These are phyloP conservation scores for Ceratitis capitata DNA, from an alignment of 1,140 invertebrate genomes.

Conservation along the genomic window DNA sequence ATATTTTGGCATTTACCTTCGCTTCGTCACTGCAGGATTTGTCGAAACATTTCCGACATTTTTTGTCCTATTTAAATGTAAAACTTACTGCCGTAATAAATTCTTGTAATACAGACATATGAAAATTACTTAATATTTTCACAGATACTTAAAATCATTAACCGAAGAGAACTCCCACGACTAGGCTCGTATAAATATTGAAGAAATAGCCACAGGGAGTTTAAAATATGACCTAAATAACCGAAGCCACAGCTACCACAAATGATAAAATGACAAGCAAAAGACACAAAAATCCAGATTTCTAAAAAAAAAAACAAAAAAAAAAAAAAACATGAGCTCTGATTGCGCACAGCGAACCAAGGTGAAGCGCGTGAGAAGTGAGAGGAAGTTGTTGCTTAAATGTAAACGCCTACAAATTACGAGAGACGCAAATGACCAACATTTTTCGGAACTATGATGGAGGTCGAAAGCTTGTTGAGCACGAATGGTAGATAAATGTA, in stretches of 20 bases:
- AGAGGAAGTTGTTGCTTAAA: not conserved
- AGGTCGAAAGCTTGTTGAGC: not conserved
- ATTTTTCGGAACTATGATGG: slow-evolving; percentile 6
- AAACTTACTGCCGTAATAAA: no score
- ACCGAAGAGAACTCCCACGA: not conserved
- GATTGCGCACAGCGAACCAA: not conserved
- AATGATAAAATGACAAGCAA: not conserved
- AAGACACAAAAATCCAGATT: no score
- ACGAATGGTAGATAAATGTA: no score
- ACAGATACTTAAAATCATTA: not conserved
- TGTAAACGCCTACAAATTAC: slow-evolving; percentile 24
- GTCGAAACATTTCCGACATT: no score
- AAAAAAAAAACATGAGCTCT: not conserved
- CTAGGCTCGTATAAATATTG: not conserved
- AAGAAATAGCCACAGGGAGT: not conserved
- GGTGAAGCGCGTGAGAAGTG: not conserved
- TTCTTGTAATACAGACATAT: not conserved
- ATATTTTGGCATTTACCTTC: no score
- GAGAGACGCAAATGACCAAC: not conserved
- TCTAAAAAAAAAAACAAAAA: not conserved
- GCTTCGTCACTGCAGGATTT: no score
- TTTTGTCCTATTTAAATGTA: no score
- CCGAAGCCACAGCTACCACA: not conserved
- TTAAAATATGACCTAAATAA: slow-evolving; percentile 13
- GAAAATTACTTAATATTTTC: not conserved